Conservation (phyloP, 2,797 vertebrate genomes). For the Menidia menidia region DNA sequence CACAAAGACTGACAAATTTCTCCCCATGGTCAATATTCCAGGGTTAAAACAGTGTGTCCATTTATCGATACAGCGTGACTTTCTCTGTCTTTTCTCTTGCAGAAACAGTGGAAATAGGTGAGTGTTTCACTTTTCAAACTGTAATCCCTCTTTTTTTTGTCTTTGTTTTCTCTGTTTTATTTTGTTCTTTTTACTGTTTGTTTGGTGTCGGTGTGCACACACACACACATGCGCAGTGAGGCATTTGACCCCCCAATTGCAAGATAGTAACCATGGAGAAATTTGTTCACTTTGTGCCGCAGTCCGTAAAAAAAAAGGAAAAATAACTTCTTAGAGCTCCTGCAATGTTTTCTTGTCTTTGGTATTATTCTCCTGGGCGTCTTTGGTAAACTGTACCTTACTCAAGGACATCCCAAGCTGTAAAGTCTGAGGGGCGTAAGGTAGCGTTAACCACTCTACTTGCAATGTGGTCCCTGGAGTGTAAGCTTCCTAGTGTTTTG, state of each 20-base stretch:
- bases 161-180: background rate
- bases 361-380: background rate
- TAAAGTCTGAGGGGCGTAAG: background rate
- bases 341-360: constrained; percentile 4
- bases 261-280: constrained; percentile 43
- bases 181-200: constrained; percentile 9
- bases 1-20: constrained; percentile 68
- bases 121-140: constrained; percentile 64
- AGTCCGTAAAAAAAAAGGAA: constrained; percentile 3
- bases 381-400: constrained; percentile 10
- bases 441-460: background rate
- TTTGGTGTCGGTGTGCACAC: constrained; percentile 21
- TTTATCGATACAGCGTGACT: constrained; percentile 62
- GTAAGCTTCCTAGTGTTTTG: background rate
- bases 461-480: background rate
- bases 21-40: constrained; percentile 72
- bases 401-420: constrained; percentile 10
- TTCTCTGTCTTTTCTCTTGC: constrained; percentile 69
- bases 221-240: background rate
- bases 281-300: constrained; percentile 60
- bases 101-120: constrained; percentile 72
- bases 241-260: background rate
- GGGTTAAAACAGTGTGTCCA: constrained; percentile 67
- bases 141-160: constrained; percentile 17
- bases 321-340: background rate